A percentile compares a stretch with the other conserved stretches of the same genome.
Evolutionary conservation across 2,797 vertebrate species (phyloP).

Genomic region (Takifugu ocellatus): DNA sequence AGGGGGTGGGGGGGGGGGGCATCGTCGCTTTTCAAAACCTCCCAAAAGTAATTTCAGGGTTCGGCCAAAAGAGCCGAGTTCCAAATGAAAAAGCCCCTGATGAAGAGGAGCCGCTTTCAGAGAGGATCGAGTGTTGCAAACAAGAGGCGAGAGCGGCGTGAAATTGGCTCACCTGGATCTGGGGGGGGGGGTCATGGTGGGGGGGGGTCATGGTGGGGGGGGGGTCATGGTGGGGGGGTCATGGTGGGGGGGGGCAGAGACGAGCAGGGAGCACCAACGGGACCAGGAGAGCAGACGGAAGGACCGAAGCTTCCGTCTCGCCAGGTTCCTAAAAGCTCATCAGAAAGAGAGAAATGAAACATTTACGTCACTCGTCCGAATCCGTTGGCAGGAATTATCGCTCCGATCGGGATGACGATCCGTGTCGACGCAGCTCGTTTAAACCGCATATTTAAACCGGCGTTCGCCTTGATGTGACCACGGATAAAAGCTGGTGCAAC

Average conservation of each 20-base stretch:
- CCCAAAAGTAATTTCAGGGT: conserved; percentile 72
- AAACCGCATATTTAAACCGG: conserved; percentile 56
- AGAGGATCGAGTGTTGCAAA: conserved; percentile 72
- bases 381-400: conserved; percentile 1
- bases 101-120: conserved; percentile 66
- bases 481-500: conserved; percentile 60
- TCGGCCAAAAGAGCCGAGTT: conserved; percentile 67
- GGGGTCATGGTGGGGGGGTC: conserved; percentile 54
- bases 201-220: conserved; percentile 55
- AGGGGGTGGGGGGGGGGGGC: conserved; percentile 31
- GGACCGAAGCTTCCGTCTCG: conserved; percentile 12
- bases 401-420: conserved; percentile 8
- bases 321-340: conserved; percentile 43
- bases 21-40: conserved; percentile 50
- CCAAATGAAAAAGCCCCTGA: conserved; percentile 69
- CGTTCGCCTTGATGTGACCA: conserved; percentile 55
- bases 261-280: conserved; percentile 59
- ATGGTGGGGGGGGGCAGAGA: conserved; percentile 60
- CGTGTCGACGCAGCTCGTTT: conserved; percentile 19
- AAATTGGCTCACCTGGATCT: conserved; percentile 74
- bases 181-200: conserved; percentile 47
- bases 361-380: conserved; percentile 58
- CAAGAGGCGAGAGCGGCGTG: conserved; percentile 72
- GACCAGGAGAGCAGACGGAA: conserved; percentile 52
- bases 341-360: conserved; percentile 62